A percentile compares a stretch with the other conserved stretches of the same genome.
Conservation (phyloP, 2,113 vertebrate species). For the Eurypyga helias region DNA sequence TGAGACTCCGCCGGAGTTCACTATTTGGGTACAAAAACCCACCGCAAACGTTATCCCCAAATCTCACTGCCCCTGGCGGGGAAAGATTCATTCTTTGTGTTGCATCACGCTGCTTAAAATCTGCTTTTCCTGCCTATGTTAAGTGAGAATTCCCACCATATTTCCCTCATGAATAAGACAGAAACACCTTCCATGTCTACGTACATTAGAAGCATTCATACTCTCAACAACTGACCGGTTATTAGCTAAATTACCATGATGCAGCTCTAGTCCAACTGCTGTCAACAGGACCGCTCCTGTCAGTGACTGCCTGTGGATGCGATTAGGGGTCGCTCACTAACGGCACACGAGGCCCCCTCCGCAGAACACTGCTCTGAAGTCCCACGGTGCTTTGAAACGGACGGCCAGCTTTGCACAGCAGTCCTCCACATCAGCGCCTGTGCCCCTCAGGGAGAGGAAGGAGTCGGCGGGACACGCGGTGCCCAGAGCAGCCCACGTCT, state of each 20-base stretch:
- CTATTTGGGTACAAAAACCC: no score
- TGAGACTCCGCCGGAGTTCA: background rate
- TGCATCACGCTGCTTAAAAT: background rate
- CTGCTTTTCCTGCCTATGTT: background rate
- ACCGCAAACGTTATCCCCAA: no score
- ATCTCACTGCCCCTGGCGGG: background rate
- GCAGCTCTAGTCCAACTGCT: background rate
- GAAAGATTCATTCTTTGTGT: background rate
- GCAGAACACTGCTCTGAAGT: background rate
- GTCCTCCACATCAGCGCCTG: rapidly evolving
- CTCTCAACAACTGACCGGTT: background rate
- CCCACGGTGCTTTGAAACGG: rapidly evolving
- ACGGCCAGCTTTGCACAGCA: background rate
- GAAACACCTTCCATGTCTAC: background rate
- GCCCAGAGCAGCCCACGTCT: rapidly evolving
- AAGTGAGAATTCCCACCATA: background rate
- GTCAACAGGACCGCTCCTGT: background rate
- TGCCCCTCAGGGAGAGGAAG: background rate
- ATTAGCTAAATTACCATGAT: background rate
- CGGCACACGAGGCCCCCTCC: background rate
- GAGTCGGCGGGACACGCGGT: rapidly evolving
- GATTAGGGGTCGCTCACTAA: background rate
- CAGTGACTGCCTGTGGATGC: background rate
- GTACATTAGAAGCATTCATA: conserved; percentile 3
- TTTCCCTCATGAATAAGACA: background rate